phyloP scores from a whole-genome alignment of 2,888 invertebrate genomes.

The Chloromyia formosa region DNA sequence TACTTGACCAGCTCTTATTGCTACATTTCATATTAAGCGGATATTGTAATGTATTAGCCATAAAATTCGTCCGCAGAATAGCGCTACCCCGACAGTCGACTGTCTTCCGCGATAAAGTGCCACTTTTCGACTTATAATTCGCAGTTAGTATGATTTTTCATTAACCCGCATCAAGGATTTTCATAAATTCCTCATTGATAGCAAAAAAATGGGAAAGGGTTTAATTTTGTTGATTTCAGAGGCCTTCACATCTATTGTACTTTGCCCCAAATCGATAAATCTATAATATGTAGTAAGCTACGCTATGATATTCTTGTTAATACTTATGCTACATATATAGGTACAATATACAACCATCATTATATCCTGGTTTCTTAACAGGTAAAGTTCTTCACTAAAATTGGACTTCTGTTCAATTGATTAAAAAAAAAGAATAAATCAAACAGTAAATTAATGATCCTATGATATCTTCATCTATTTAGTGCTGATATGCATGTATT shows the following conservation, averaged over 20 bases:
- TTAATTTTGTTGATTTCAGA: neutral
- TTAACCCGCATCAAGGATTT: constrained; percentile 23
- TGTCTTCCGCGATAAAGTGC: too few species aligned
- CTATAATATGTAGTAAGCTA: constrained; percentile 37
- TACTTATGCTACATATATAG: constrained; percentile 23
- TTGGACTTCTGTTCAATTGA: constrained; percentile 3
- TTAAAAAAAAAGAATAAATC: neutral
- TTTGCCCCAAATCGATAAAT: constrained; percentile 29
- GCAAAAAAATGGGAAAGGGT: neutral
- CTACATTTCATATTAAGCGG: constrained; percentile 35
- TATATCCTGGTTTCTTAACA: neutral
- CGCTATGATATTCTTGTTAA: constrained; percentile 29
- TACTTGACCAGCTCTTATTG: constrained; percentile 22
- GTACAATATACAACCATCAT: too few species aligned
- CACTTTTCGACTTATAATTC: too few species aligned
- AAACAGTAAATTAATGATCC: too few species aligned
- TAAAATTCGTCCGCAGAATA: constrained; percentile 30
- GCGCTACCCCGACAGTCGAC: neutral
- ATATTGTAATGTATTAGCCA: constrained; percentile 35
- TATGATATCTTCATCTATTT: neutral
- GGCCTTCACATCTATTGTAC: constrained; percentile 2
- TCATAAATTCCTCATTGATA: neutral
- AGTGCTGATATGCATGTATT: constrained; percentile 1
- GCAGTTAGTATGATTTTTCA: neutral
- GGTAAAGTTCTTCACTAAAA: constrained; percentile 12